phyloP scores from a whole-genome alignment of 1,140 invertebrate genomes.

The Halictus rubicundus region DNA sequence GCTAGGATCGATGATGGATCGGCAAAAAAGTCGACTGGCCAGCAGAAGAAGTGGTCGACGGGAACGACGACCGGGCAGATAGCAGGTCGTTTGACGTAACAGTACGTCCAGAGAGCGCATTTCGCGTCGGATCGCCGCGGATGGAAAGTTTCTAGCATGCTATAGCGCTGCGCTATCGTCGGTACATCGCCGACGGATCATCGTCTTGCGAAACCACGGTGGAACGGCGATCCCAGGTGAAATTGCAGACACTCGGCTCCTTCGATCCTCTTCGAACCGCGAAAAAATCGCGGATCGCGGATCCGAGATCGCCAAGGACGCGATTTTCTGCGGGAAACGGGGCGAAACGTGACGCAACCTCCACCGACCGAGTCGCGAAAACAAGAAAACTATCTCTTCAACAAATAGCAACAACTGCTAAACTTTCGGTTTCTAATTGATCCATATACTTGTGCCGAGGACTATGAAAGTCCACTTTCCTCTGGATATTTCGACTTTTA shows the following conservation, averaged over 20 bases:
- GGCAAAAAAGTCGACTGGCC: slow-evolving; percentile 2
- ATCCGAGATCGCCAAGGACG: neutral
- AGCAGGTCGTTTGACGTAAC: slow-evolving; percentile 24
- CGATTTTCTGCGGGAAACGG: neutral
- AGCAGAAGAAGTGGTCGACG: slow-evolving; percentile 21
- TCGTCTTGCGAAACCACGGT: slow-evolving; percentile 27
- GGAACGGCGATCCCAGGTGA: slow-evolving; percentile 5
- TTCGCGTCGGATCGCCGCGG: slow-evolving; percentile 9
- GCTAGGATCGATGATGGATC: neutral
- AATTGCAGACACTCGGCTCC: neutral
- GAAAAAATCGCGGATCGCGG: neutral
- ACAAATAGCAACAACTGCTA: too few species aligned
- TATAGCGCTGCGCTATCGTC: neutral
- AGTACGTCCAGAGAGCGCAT: slow-evolving; percentile 17
- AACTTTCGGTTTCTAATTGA: too few species aligned
- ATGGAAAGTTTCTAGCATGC: slow-evolving; percentile 33
- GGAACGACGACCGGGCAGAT: slow-evolving; percentile 14
- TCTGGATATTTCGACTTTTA: too few species aligned
- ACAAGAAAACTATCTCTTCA: too few species aligned
- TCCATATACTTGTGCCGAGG: too few species aligned
- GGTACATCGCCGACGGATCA: slow-evolving; percentile 32
- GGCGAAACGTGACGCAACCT: neutral
- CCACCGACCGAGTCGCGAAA: too few species aligned
- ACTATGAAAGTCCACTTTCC: too few species aligned
- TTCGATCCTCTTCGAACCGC: neutral